These are phyloP conservation scores for Patiria pectinifera DNA, from an alignment of 53 echinoderm and acorn worm genomes.

Conservation along the genomic window DNA sequence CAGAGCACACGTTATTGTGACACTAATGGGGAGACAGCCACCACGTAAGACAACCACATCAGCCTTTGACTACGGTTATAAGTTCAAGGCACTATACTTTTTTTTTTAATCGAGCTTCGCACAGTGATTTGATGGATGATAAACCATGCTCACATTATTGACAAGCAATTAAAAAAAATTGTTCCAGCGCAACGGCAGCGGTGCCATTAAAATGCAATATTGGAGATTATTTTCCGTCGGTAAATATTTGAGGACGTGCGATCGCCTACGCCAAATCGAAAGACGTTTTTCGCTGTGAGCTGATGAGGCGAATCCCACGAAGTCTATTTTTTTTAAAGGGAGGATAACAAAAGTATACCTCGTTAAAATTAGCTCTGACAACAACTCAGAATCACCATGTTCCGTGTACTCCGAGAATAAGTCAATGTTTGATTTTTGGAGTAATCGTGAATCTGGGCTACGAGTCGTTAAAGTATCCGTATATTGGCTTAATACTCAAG, in stretches of 20 bases:
- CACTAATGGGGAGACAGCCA: not conserved
- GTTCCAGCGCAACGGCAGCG: not conserved
- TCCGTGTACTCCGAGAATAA: too few species aligned
- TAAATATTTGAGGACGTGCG: slow-evolving; percentile 53
- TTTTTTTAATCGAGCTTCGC: not conserved
- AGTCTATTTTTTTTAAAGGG: not conserved
- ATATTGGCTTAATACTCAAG: too few species aligned
- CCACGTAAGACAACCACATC: not conserved
- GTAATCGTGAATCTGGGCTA: too few species aligned
- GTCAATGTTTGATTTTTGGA: too few species aligned
- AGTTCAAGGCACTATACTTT: not conserved
- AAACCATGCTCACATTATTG: not conserved
- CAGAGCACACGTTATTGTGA: too few species aligned
- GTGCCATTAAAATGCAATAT: slow-evolving; percentile 34
- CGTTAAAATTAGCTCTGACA: not conserved
- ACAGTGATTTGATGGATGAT: slow-evolving; percentile 33
- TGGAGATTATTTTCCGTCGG: not conserved
- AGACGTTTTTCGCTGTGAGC: not conserved
- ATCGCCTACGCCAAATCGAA: not conserved
- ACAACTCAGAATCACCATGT: too few species aligned
- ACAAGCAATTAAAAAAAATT: slow-evolving; percentile 31
- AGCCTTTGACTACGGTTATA: not conserved
- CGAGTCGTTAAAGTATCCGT: too few species aligned
- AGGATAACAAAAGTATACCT: not conserved
- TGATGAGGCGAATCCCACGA: slow-evolving; percentile 26